Conservation (phyloP, 2,888 invertebrate species). For the Aporophyla lueneburgensis region DNA sequence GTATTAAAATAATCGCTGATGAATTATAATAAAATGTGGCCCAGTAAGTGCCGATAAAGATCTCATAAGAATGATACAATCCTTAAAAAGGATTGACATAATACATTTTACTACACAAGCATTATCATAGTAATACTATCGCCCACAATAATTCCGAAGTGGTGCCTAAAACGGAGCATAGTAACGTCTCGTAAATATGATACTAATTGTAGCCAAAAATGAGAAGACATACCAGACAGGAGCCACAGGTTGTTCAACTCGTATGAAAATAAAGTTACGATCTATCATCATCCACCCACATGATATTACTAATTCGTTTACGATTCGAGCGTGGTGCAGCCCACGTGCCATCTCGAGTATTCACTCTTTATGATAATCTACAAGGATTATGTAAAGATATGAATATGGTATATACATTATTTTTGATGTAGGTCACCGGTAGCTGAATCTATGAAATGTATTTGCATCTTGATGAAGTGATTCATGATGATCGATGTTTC, state of each 20-base stretch:
- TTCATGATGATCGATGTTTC: conserved; percentile 16
- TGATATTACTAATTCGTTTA: conserved; percentile 85
- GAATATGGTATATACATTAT: conserved; percentile 27
- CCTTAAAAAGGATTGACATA: not conserved
- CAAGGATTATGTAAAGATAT: conserved; percentile 22
- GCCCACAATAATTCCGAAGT: conserved; percentile 37
- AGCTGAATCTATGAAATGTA: conserved; percentile 25
- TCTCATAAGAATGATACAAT: not conserved
- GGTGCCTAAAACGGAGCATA: conserved; percentile 42
- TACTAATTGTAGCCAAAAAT: conserved; percentile 44
- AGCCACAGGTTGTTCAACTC: conserved; percentile 82
- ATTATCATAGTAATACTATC: conserved; percentile 35
- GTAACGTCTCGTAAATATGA: conserved; percentile 40
- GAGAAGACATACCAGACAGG: conserved; percentile 42
- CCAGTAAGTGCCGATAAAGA: not conserved
- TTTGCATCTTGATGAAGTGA: conserved; percentile 24
- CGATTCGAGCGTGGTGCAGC: conserved; percentile 80
- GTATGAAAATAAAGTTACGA: conserved; percentile 86
- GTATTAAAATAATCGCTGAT: not conserved
- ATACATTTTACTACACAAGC: conserved; percentile 22
- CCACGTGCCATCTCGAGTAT: conserved; percentile 72
- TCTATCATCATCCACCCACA: conserved; percentile 86
- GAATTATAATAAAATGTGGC: not conserved
- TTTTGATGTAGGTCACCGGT: conserved; percentile 43
- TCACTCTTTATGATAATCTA: conserved; percentile 72